Percentiles rank a stretch among this genome's conserved stretches.
These are phyloP conservation scores for Scelioninae gen. 1 DNA, from an alignment of 2,888 invertebrate species.

Conservation along the genomic window DNA sequence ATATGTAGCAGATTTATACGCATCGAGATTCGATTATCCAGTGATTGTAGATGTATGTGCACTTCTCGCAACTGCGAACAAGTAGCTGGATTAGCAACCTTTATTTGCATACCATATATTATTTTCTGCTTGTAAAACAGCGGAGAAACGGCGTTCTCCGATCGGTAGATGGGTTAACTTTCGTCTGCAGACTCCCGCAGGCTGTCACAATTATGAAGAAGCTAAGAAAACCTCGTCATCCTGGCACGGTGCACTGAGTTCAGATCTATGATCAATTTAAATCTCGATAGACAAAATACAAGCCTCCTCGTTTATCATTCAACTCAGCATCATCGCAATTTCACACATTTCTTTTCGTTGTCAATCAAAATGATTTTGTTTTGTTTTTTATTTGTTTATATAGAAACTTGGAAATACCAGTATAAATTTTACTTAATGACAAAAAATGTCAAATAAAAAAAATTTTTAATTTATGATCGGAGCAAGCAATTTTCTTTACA, in stretches of 20 bases:
- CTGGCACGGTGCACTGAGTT: conserved; percentile 26
- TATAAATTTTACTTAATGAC: too few relatives aligned
- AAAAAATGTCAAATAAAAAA: too few relatives aligned
- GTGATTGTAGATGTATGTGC: conserved; percentile 32
- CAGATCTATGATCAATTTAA: conserved; percentile 52
- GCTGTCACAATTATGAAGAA: conserved; percentile 51
- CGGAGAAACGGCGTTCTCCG: conserved; percentile 36
- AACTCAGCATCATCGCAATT: too few relatives aligned
- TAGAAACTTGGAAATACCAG: too few relatives aligned
- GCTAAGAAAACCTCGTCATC: conserved; percentile 29
- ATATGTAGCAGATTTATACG: conserved; percentile 38
- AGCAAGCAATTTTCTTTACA: too few relatives aligned
- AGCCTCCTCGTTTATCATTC: conserved; percentile 37
- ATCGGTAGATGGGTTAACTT: conserved; percentile 57
- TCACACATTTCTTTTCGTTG: too few relatives aligned
- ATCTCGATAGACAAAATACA: conserved; percentile 35
- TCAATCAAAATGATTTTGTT: too few relatives aligned
- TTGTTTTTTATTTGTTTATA: too few relatives aligned
- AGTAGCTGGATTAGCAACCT: conserved; percentile 56
- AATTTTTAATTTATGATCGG: too few relatives aligned
- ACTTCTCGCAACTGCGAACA: conserved; percentile 27
- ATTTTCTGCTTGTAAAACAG: conserved; percentile 63
- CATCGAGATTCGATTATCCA: conserved; percentile 53
- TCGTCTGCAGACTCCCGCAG: conserved; percentile 34
- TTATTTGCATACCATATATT: conserved; percentile 62